phyloP scores from a whole-genome alignment of 53 echinoderm and acorn worm genomes.

The Henricia sp. region DNA sequence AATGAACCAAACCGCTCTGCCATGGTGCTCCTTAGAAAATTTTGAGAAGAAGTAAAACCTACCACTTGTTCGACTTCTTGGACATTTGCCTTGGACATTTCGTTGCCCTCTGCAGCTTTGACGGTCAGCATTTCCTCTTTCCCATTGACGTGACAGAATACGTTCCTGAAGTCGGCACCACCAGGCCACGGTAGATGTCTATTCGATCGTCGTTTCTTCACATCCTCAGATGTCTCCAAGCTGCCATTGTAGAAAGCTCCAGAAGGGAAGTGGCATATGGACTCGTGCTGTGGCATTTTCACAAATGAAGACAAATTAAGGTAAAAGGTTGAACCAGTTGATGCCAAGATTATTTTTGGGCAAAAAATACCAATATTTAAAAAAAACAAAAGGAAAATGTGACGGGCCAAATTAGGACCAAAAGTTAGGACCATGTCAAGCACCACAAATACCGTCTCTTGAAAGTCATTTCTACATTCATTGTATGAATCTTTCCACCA shows the following conservation, averaged over 20 bases:
- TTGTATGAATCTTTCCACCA: too few relatives aligned
- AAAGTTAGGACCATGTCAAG: too few relatives aligned
- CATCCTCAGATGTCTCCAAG: slow-evolving; percentile 70
- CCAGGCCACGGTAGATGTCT: slow-evolving; percentile 65
- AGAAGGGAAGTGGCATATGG: slow-evolving; percentile 85
- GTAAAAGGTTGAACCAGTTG: neutral
- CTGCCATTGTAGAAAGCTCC: slow-evolving; percentile 69
- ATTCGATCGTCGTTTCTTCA: slow-evolving; percentile 39
- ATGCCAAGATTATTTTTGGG: neutral
- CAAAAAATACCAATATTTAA: too few relatives aligned
- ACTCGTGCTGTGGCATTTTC: slow-evolving; percentile 61
- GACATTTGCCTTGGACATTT: slow-evolving; percentile 84
- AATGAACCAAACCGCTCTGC: too few relatives aligned
- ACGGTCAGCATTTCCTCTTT: slow-evolving; percentile 80
- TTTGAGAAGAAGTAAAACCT: too few relatives aligned
- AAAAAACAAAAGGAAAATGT: too few relatives aligned
- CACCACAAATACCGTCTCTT: too few relatives aligned
- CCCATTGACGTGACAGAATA: slow-evolving; percentile 85
- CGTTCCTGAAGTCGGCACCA: slow-evolving; percentile 61
- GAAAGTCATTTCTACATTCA: too few relatives aligned
- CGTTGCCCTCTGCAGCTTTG: slow-evolving; percentile 77
- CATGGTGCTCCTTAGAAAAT: too few relatives aligned
- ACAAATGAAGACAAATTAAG: neutral
- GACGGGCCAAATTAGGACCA: too few relatives aligned
- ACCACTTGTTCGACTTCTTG: slow-evolving; percentile 81